A percentile compares a stretch with the other conserved stretches of the same genome.
Conservation (phyloP, 2,113 vertebrate genomes). For the Mus pahari region DNA sequence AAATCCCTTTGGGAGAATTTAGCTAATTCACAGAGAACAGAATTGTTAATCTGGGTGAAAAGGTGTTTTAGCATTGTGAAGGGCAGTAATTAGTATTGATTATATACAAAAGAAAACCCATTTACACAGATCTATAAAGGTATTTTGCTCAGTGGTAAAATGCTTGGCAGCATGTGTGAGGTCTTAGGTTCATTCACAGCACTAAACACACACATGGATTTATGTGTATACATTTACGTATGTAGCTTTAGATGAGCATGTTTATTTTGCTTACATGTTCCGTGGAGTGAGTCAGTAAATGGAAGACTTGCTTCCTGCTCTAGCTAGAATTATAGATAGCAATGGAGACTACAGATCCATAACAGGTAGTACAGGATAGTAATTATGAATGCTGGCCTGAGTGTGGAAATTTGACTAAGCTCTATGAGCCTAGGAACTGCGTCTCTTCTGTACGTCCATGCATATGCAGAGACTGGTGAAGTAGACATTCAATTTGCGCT, state of each 20-base stretch:
- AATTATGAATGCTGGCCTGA: neutral
- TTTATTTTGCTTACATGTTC: neutral
- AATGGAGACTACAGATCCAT: neutral
- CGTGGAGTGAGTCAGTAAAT: neutral
- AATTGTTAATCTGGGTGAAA: neutral
- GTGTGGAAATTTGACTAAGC: neutral
- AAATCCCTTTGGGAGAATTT: neutral
- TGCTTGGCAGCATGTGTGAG: neutral
- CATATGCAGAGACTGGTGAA: neutral
- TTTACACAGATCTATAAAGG: neutral
- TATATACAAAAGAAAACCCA: neutral
- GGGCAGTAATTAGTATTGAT: neutral
- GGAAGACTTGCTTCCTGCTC: neutral
- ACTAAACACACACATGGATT: neutral
- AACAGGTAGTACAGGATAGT: neutral
- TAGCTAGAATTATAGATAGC: neutral
- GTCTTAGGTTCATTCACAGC: neutral
- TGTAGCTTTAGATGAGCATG: neutral
- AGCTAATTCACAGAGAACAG: neutral
- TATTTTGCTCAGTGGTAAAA: neutral
- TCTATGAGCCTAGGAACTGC: neutral
- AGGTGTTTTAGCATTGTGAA: neutral
- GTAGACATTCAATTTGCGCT: neutral
- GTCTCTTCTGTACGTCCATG: neutral
- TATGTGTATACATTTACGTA: neutral